phyloP scores from a whole-genome alignment of 2,113 vertebrate genomes.

The Epinephelus fuscoguttatus region DNA sequence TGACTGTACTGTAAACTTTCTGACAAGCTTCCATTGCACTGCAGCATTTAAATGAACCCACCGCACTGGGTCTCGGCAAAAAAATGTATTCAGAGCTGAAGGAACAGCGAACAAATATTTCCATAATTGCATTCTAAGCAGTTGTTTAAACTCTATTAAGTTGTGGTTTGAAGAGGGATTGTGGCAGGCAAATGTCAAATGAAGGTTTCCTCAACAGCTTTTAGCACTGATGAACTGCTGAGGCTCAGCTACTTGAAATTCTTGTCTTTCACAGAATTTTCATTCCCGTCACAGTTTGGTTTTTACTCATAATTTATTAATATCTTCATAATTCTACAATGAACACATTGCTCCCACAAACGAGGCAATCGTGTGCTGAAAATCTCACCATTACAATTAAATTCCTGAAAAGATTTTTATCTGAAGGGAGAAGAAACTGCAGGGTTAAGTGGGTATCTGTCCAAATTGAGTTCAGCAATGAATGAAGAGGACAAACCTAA shows the following conservation, averaged over 20 bases:
- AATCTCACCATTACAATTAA: background rate
- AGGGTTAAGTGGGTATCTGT: constrained; percentile 44
- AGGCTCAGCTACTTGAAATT: constrained; percentile 10
- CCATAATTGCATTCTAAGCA: constrained; percentile 41
- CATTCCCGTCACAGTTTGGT: background rate
- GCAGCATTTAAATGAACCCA: constrained; percentile 16
- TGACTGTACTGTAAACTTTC: constrained; percentile 19
- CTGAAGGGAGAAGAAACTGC: constrained; percentile 16
- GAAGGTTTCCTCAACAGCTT: background rate
- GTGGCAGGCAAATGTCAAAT: constrained; percentile 31
- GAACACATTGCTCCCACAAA: constrained; percentile 5
- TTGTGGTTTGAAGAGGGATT: constrained; percentile 7
- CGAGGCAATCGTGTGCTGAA: background rate
- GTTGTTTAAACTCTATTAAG: constrained; percentile 12
- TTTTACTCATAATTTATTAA: constrained; percentile 29
- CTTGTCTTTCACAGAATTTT: background rate
- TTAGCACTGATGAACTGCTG: constrained; percentile 12
- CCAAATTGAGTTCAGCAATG: constrained; percentile 58
- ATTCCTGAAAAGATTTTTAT: background rate
- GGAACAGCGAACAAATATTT: constrained; percentile 32
- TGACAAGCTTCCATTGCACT: constrained; percentile 14
- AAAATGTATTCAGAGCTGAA: background rate
- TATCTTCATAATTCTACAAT: background rate
- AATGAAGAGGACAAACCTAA: constrained; percentile 71
- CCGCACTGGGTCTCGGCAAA: background rate